These are phyloP conservation scores for Pammene aurita DNA, from an alignment of 2,888 invertebrate genomes.

Conservation along the genomic window DNA sequence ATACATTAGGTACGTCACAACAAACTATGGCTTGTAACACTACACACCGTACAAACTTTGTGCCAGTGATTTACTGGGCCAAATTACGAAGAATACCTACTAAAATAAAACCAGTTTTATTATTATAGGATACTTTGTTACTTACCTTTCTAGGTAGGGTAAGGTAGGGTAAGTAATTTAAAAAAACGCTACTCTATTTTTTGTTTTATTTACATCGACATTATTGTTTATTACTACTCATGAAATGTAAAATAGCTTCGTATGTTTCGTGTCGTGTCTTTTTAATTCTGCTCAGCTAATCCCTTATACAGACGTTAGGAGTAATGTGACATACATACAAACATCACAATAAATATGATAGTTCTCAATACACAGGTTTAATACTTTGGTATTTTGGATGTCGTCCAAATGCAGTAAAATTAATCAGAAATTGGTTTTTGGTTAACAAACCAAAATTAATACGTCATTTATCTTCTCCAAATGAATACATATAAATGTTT, in stretches of 20 bases:
- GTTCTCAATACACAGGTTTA: constrained; percentile 15
- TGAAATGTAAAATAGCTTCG: constrained; percentile 6
- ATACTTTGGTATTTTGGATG: constrained; percentile 21
- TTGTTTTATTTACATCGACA: constrained; percentile 25
- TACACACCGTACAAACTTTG: too few species aligned
- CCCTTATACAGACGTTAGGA: not conserved
- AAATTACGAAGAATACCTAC: too few species aligned
- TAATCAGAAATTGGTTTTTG: not conserved
- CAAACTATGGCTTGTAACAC: too few species aligned
- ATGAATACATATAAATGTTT: not conserved
- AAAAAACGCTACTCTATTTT: not conserved
- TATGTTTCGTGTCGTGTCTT: constrained; percentile 20
- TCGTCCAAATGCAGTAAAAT: constrained; percentile 31
- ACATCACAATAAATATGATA: constrained; percentile 17
- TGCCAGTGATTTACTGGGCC: too few species aligned
- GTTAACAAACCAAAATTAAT: not conserved
- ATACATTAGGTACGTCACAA: too few species aligned
- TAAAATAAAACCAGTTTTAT: not conserved
- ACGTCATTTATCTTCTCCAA: not conserved
- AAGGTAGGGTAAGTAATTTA: not conserved
- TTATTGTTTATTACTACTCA: constrained; percentile 18
- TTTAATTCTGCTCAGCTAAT: not conserved
- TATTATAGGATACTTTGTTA: not conserved
- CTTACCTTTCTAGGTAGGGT: too few species aligned
- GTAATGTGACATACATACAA: constrained; percentile 12